Percentiles rank a stretch among this genome's conserved stretches.
Evolutionary conservation across 2,888 invertebrate genomes (phyloP).

Genomic region (Penaeus monodon): DNA sequence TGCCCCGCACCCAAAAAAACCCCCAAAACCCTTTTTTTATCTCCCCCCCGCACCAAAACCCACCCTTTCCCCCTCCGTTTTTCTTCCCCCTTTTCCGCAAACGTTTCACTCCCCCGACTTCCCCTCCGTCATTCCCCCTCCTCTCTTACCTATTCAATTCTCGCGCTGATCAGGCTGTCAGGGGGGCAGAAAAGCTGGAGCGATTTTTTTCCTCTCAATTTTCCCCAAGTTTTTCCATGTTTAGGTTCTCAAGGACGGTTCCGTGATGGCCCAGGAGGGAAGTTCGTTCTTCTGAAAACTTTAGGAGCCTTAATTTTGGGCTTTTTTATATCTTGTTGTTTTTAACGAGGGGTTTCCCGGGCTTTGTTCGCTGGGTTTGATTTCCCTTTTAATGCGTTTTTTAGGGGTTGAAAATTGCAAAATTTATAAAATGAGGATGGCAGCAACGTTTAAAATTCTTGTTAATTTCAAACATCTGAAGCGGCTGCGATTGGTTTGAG

Average conservation of each 20-base stretch:
- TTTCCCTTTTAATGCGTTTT: neutral
- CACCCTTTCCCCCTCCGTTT: constrained; percentile 10
- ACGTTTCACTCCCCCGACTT: neutral
- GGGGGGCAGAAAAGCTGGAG: constrained; percentile 35
- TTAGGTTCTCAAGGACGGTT: constrained; percentile 54
- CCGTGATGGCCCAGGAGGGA: constrained; percentile 36
- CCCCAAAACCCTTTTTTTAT: neutral
- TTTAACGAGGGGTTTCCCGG: too few species aligned
- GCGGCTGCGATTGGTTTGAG: constrained; percentile 1
- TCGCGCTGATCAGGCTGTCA: constrained; percentile 45
- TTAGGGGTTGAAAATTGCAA: neutral
- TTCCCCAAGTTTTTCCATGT: constrained; percentile 33
- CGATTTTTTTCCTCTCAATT: constrained; percentile 24
- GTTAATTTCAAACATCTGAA: neutral
- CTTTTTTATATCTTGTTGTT: neutral
- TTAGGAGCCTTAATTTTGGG: neutral
- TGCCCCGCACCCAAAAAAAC: neutral
- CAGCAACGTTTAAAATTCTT: constrained; percentile 56
- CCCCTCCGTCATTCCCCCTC: neutral
- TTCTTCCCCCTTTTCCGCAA: constrained; percentile 2
- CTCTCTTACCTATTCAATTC: constrained; percentile 31
- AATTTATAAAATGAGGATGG: constrained; percentile 34
- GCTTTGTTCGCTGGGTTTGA: too few species aligned
- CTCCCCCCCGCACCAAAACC: constrained; percentile 9
- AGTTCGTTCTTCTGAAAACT: constrained; percentile 4